Conservation (phyloP, 2,797 vertebrate species). For the Coluber constrictor region DNA sequence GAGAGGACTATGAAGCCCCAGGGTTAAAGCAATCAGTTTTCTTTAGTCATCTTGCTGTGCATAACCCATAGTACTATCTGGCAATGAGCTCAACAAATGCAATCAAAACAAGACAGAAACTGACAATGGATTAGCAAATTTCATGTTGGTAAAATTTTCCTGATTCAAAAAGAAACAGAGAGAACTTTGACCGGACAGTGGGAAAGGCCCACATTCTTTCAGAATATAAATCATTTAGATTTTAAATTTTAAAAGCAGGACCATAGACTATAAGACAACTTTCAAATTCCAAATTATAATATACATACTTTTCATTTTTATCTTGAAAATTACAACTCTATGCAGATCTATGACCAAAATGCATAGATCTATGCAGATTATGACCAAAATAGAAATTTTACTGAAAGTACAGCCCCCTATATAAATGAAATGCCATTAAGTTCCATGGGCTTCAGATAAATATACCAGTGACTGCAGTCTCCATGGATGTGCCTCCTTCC, state of each 20-base stretch:
- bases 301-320: too few species aligned
- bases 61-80: background rate
- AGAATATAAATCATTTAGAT: background rate
- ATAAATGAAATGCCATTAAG: too few species aligned
- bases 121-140: background rate
- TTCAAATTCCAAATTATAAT: too few species aligned
- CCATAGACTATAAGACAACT: too few species aligned
- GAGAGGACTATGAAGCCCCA: background rate
- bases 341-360: too few species aligned
- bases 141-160: background rate
- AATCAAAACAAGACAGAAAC: background rate
- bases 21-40: background rate
- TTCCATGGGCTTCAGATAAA: too few species aligned
- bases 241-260: background rate
- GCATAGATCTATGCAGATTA: too few species aligned
- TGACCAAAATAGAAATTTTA: too few species aligned
- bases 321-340: too few species aligned
- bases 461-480: too few species aligned
- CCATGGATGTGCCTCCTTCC: too few species aligned
- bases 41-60: background rate
- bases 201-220: background rate
- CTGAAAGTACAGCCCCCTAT: too few species aligned
- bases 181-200: background rate
- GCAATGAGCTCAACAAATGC: background rate
- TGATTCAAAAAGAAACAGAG: background rate